Evolutionary conservation across 2,113 vertebrate genomes (phyloP).

Genomic region (Bubo bubo): DNA sequence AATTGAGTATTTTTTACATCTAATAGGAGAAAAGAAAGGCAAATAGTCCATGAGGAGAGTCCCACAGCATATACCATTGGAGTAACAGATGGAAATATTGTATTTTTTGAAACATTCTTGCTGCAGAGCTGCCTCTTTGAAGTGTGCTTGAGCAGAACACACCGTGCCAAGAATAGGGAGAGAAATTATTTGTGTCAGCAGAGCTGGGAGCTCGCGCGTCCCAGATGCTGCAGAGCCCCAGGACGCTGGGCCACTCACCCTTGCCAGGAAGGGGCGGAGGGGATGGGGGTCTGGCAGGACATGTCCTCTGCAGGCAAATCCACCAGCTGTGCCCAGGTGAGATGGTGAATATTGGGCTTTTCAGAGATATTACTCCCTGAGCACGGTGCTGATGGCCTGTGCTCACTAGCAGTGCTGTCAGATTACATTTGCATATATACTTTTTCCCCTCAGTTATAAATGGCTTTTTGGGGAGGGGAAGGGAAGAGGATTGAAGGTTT

Average conservation of each 20-base stretch:
- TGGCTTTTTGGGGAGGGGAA: neutral
- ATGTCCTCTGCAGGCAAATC: neutral
- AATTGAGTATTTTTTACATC: conserved; percentile 42
- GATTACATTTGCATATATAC: neutral
- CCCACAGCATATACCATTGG: conserved; percentile 66
- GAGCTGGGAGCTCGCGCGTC: conserved; percentile 22
- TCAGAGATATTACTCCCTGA: neutral
- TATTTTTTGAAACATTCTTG: conserved; percentile 77
- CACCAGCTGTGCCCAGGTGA: neutral
- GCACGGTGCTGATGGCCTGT: neutral
- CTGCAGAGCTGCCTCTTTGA: conserved; percentile 70
- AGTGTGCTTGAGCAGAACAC: conserved; percentile 65
- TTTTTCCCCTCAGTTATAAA: neutral
- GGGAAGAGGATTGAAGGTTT: neutral
- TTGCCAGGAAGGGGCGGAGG: neutral
- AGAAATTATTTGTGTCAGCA: conserved; percentile 59
- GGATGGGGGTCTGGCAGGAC: neutral
- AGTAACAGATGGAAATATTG: conserved; percentile 81
- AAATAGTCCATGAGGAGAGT: conserved; percentile 63
- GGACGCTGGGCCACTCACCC: neutral
- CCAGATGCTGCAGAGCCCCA: conserved; percentile 33
- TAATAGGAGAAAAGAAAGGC: conserved; percentile 64
- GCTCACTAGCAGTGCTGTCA: neutral
- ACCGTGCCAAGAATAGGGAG: conserved; percentile 64
- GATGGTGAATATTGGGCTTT: neutral